Base-by-base conservation (phyloP, 2,888 invertebrate species). In the Diaperis boleti region DNA sequence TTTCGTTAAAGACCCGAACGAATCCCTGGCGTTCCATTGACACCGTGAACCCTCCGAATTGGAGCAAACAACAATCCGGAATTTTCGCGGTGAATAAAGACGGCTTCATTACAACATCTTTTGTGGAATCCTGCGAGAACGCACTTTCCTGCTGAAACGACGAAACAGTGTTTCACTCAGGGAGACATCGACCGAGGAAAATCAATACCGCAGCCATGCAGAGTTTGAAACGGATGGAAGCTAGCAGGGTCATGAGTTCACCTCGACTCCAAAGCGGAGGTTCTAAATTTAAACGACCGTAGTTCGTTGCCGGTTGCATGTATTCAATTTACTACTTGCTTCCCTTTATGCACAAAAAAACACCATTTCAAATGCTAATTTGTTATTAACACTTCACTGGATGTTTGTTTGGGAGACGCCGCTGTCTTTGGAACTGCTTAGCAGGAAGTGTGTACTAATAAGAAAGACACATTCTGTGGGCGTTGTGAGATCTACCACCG, bases 191-290 rank as follows among this genome's bases (percentile, higher is more conserved):
- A 66, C 65, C 64, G 50, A 37, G 37, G 26, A 64, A 59, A 64
- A 68, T 66, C 66, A 66, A 68, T 66, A 66, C 65, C 20, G 44
- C 49, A 57, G 39, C 57, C 61, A 29, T 54, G 54, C 44, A 52
- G 59, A 57, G 60, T 60, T 55, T 60, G 44, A 60, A 60, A 39
- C 68, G 67, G 72, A 72, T 69, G 67, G 68, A 60, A 64, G 61
- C 60, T 50, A 64, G 68, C 67, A 69, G 72, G 73, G 73, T 73
- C 73, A 73, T 60, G 73, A 67, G 73, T 73, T 73, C 73, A 73
- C 64, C 57, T 60, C 70, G 62, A 67, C 66, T 67, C n/a, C 29
- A 56, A 61, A 67, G 67, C 66, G 67, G 68, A 66, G 68, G 67
- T 72, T 72, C 70, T 72, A 73, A 72, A 72, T 71, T 71, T 72